Evolutionary conservation across 1,140 invertebrate species (phyloP), one percentile per base, ranked within the genome.

Genomic region (Cydia amplana): DNA sequence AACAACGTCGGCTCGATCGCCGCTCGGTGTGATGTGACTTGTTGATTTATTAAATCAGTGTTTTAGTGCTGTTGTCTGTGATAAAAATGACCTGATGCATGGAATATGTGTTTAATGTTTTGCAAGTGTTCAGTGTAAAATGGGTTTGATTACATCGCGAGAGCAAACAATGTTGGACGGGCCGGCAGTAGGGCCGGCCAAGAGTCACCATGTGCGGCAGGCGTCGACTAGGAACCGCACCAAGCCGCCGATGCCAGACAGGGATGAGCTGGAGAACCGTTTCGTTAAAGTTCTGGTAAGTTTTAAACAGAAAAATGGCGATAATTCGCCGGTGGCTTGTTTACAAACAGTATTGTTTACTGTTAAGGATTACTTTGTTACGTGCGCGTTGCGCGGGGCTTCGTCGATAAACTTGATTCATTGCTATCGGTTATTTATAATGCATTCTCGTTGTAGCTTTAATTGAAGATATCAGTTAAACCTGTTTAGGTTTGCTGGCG

Each of bases 261-360:
- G 96, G 51, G 94, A 94, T 81, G 98, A 99, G 92, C 94, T 99
- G 91, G 98, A 98, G 91, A 95, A 96, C 83, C 94, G 97, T 81
- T 99, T 98, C 93, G 97, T 97, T 79, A 98, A 98, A 97, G 97
- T 98, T 85, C 93, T 99, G 95, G 98, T 98, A 93, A 97, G 97
- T 91, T 73, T 73, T 7, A n/a, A 32, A 14, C 9, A 12, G 23
- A 55, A 46, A 20, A 43, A 40, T 75, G 16, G n/a, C 60, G 36
- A 65, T 46, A 82, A 81, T 79, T 81, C 74, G 83, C 87, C 88
- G 88, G 87, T 80, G 82, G 82, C 83, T 86, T 92, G 89, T 92
- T 92, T 92, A 90, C 88, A 92, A 92, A 92, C 90, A 91, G 64
- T 79, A 60, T 82, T 80, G 79, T 80, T 82, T 78, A 75, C 55